Base-by-base conservation (phyloP, 2,888 invertebrate species). In the Eupeodes luniger region DNA sequence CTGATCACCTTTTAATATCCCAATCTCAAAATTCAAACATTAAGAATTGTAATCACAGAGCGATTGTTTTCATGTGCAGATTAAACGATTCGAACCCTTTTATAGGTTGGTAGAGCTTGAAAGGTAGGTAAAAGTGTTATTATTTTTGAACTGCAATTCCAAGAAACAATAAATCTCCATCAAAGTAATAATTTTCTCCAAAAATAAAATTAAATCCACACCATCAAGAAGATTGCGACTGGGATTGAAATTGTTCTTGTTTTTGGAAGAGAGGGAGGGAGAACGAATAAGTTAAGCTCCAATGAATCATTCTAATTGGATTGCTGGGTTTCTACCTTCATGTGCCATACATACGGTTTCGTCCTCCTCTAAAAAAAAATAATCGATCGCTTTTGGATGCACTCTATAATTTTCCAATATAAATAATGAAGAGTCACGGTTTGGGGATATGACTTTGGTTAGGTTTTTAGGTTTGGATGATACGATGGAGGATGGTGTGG, bases 321-420 rank as follows among this genome's bases (percentile, higher is more conserved):
- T 88, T 84, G 87, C 84, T 67, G 80, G 80, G 84, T 77, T 40
- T 80, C 80, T 66, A 62, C 80, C 83, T 80, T 47, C 27, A 11
- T 19, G 6, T 47, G 5, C 19, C 66, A 12, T 36, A 3, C 14
- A 47, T 12, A 19, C 6, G 11, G 14, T 40, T 59, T 44, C 64
- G 5, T 40, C 47, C 16, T 74, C 44, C 51, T 57, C 77, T 51
- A 51, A 64, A 76, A 57, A 81, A 81, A 51, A 64, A 76, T 62
- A 81, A 81, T 77, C 87, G 81, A 76, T 81, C 81, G 67, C 44
- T 80, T 84, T 81, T 81, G 40, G 85, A 88, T 88, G 88, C 85
- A 89, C 89, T 89, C 89, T 89, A 89, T 89, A 89, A 89, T 89
- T 89, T 85, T 89, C 85, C 85, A 89, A 89, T 89, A 85, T 89